Base-by-base conservation (phyloP, 1,140 invertebrate species). In the Cydia pomonella region DNA sequence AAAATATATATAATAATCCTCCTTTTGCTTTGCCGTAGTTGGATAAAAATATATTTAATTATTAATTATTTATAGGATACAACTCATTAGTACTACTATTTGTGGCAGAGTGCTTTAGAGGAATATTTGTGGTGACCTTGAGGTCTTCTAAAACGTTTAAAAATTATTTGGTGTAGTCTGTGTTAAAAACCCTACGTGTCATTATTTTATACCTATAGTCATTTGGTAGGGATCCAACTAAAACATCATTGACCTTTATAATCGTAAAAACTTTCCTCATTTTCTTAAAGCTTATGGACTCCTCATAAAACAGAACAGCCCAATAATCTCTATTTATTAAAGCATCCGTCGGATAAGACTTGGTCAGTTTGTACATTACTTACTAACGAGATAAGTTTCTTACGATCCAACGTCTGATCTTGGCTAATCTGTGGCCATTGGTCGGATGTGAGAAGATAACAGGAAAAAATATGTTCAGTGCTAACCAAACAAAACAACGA, bases 341-440 rank as follows among this genome's bases (percentile, higher is more conserved):
- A 82, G 33, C 33, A 38, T 38, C 63, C 59, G 75, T 50, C 74
- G 59, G 50, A 63, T 25, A 9, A 78, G 78, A 77, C 77, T 77
- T 74, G 78, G 73, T 75, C 69, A 80, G 79, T 79, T 80, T 78
- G 76, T 76, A 79, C 75, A 82, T 82, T 80, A 82, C 76, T 76
- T 71, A 78, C 77, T 84, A 84, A 84, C 79, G 82, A 84, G 82
- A 84, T 80, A 84, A 84, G 75, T 84, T 84, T 80, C 72, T 76
- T 76, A 77, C 71, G 76, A 23, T 62, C 25, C 33, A 64, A 77
- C 74, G 76, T 79, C 76, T 79, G 72, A 82, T 79, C 76, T 71
- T 47, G n/a, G 76, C 73, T 77, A 81, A 77, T 80, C 78, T 80
- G 63, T 33, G 53, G 53, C 18, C 53, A 10, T 62, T 23, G 18